Evolutionary conservation across 2,797 vertebrate genomes (phyloP).

Genomic region (Hozukius guyotensis): DNA sequence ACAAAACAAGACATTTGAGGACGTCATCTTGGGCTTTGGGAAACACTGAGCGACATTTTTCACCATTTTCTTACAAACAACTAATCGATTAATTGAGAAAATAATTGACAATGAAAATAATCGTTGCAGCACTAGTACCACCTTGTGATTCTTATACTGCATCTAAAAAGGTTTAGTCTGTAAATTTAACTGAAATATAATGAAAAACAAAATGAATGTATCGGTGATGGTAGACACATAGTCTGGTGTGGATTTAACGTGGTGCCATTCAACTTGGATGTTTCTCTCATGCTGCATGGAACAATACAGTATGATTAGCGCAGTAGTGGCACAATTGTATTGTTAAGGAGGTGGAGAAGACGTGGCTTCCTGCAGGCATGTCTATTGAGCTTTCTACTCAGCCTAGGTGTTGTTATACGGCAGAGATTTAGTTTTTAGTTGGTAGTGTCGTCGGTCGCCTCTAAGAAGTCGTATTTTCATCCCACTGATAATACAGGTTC

Average conservation of each 20-base stretch:
- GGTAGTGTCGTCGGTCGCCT: neutral
- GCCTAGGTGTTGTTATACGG: conserved; percentile 32
- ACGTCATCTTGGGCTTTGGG: too few species aligned
- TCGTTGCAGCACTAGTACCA: too few species aligned
- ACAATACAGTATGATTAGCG: neutral
- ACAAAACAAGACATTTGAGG: too few species aligned
- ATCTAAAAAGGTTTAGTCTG: neutral
- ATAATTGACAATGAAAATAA: too few species aligned
- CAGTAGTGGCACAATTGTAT: neutral
- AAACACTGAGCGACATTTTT: too few species aligned
- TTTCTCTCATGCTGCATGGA: neutral
- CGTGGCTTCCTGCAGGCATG: conserved; percentile 47
- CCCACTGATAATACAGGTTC: conserved; percentile 1
- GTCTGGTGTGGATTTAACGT: neutral
- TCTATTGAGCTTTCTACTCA: conserved; percentile 67
- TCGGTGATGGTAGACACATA: neutral
- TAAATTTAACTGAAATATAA: neutral
- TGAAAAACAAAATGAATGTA: neutral
- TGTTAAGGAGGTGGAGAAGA: neutral
- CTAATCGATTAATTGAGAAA: too few species aligned
- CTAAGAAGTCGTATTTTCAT: conserved; percentile 27
- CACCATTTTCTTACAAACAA: too few species aligned
- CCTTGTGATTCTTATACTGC: neutral
- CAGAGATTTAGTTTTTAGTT: neutral
- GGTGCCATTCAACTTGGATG: conserved; percentile 9